Base-by-base conservation (phyloP, 2,113 vertebrate species). In the Oplegnathus fasciatus region DNA sequence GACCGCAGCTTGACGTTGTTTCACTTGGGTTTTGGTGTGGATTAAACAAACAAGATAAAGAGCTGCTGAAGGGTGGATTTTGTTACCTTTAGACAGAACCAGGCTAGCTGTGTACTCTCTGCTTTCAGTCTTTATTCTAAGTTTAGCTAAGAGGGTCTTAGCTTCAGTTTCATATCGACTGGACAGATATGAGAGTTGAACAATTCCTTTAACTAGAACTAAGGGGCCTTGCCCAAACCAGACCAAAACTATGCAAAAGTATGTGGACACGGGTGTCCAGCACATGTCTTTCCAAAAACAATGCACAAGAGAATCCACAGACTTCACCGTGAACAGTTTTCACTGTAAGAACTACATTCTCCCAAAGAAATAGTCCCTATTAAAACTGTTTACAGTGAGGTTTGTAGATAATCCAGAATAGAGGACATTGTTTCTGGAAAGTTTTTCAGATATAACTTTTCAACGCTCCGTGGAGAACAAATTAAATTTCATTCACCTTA, bases 1-100 rank as follows among this genome's bases (percentile, higher is more conserved):
- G 26, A n/a, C n/a, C 26, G 8, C 24, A 18, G 9, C 48, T 17
- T 42, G 11, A 4, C 0, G 1, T 13, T 8, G 42, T 65, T n/a
- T 24, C 37, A 40, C 15, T 4, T 32, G 1, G 5, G 20, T 52
- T 75, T 61, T 76, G 37, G 22, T 62, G 6, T 7, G 24, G 32
- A 76, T 52, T 20, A 40, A 65, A 65, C 22, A 32, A 75, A 50
- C 32, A 28, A 44, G 75, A 78, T 44, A 7, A 78, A 78, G 34
- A 44, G 11, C 18, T 15, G 75, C n/a, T 65, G 60, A 13, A 6
- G 26, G 5, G 28, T 34, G 57, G 57, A 64, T 20, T 37, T 37
- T 52, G 30, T 37, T 37, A 37, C 34, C 34, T 37, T 37, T 37
- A 37, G 54, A 74, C 22, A 28, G n/a, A 44, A 44, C 17, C 17